Evolutionary conservation across 2,888 invertebrate species (phyloP).

Genomic region (Caenorhabditis sp.): DNA sequence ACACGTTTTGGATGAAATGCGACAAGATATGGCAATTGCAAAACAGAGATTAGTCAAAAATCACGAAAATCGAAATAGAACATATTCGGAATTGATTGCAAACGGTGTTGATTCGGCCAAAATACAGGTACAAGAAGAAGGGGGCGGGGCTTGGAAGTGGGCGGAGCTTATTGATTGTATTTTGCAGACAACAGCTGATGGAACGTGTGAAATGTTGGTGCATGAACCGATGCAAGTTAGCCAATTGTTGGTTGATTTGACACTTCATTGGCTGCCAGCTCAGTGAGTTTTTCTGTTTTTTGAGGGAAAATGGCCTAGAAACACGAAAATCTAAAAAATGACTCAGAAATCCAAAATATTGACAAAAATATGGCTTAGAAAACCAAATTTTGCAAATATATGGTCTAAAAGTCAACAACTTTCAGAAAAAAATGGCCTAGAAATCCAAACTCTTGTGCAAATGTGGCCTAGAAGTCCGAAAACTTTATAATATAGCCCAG

Average conservation of each 20-base stretch:
- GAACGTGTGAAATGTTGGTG: constrained; percentile 19
- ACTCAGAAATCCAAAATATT: too few relatives aligned
- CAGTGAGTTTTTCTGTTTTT: constrained; percentile 17
- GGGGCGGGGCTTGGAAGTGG: too few relatives aligned
- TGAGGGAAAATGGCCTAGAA: background rate
- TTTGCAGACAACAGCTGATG: constrained; percentile 19
- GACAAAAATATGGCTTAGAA: too few relatives aligned
- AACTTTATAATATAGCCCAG: too few relatives aligned
- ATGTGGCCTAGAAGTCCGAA: too few relatives aligned
- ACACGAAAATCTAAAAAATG: too few relatives aligned
- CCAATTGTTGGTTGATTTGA: constrained; percentile 34
- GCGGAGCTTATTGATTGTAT: background rate
- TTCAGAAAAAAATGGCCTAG: too few relatives aligned
- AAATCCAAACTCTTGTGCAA: too few relatives aligned
- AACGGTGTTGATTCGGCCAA: background rate
- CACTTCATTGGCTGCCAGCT: constrained; percentile 34
- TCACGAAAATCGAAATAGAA: constrained; percentile 5
- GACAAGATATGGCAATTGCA: background rate
- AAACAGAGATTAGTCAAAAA: constrained; percentile 14
- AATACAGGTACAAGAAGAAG: background rate
- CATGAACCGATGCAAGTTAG: constrained; percentile 35
- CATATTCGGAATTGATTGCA: constrained; percentile 3
- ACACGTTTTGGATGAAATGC: constrained; percentile 19
- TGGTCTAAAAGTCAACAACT: too few relatives aligned
- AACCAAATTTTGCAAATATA: too few relatives aligned